Evolutionary conservation across 2,888 invertebrate species (phyloP), one percentile per base, ranked within the genome.

Genomic region (Drosophila paracracens): DNA sequence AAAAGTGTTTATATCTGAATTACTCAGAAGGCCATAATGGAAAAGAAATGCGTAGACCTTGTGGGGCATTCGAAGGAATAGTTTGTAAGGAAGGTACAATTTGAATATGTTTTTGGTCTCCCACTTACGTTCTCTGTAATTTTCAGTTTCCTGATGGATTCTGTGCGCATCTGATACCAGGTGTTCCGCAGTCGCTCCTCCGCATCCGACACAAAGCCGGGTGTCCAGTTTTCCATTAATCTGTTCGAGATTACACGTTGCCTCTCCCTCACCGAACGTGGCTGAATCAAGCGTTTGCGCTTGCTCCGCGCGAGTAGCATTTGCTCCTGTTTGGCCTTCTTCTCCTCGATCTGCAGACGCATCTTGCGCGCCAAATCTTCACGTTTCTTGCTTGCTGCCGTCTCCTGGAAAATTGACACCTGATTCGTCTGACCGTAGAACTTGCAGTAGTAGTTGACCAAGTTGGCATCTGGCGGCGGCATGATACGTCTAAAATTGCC

Each of bases 361-460:
- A 96, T 95, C 27, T 95, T 93, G 46, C 95, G 94, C 0, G 96
- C 95, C 58, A 96, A 96, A 90, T 96, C 96, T 70, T 96, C 97
- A 54, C 97, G 94, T 0, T 96, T 96, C 71, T 96, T 95, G 62
- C 97, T 97, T 0, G 96, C 95, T 0, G 95, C 96, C 0, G 97
- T 97, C 79, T 95, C 95, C 56, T 96, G 96, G 92, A 96, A 97
- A 35, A 93, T 92, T 2, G 93, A 93, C 0, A 92, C 95, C 60
- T 95, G 95, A 52, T 95, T 96, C 93, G 97, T 96, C 88, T 96
- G 95, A 91, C 96, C 88, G 51, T 91, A 96, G 89, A 96, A 96
- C 65, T 95, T 94, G 56, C 95, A 94, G 92, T 97, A 97, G 64
- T 91, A 92, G 86, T 95, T 95, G 0, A 78, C 29, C 46, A 91